A percentile compares a stretch with the other conserved stretches of the same genome.
Evolutionary conservation across 1,140 invertebrate genomes (phyloP).

Genomic region (Aleiodes sp.): DNA sequence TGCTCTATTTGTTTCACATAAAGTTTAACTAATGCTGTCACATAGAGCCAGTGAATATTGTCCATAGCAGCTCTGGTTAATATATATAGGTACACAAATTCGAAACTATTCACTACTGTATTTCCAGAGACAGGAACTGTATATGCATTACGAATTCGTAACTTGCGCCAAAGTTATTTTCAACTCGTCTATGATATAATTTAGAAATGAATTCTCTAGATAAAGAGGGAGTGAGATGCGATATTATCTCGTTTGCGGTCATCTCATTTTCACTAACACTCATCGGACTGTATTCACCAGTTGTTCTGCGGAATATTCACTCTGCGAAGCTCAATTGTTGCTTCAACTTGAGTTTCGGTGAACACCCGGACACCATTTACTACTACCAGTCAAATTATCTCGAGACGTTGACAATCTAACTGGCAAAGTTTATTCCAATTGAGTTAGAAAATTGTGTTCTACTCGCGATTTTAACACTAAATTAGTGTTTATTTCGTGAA

Average conservation of each 20-base stretch:
- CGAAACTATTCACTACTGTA: not conserved
- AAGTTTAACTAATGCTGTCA: no score
- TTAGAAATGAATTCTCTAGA: constrained; percentile 4
- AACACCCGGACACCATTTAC: not conserved
- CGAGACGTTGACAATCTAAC: not conserved
- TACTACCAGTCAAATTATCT: not conserved
- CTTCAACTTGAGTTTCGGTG: not conserved
- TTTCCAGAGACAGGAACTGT: constrained; percentile 8
- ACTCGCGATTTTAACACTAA: no score
- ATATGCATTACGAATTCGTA: constrained; percentile 7
- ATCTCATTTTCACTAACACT: constrained; percentile 9
- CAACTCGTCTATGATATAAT: not conserved
- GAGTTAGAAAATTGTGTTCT: not conserved
- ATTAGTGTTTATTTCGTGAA: not conserved
- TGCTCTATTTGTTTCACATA: no score
- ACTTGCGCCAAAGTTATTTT: constrained; percentile 1
- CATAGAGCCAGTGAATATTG: not conserved
- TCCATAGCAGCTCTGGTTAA: not conserved
- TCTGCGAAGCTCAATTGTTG: not conserved
- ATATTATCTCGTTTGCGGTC: not conserved
- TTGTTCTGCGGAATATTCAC: not conserved
- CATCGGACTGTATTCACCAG: not conserved
- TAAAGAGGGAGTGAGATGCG: not conserved
- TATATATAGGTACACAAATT: not conserved
- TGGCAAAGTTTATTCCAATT: not conserved